These are phyloP conservation scores for Triplophysa bombifrons DNA, from an alignment of 2,797 vertebrate genomes.

Conservation along the genomic window DNA sequence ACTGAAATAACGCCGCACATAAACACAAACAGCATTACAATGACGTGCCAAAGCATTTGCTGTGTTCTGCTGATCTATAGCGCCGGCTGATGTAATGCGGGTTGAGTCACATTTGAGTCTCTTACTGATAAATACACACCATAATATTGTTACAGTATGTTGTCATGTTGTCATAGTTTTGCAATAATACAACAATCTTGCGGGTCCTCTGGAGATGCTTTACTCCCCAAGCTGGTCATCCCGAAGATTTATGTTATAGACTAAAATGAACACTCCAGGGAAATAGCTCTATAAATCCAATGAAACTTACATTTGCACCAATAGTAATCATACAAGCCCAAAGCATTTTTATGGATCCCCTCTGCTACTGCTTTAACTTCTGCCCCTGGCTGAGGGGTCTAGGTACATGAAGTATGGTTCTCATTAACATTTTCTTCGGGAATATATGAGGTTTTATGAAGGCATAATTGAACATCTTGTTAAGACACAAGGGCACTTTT, in stretches of 20 bases:
- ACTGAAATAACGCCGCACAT: conserved; percentile 23
- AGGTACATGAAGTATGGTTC: conserved; percentile 51
- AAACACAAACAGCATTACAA: conserved; percentile 28
- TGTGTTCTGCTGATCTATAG: conserved; percentile 23
- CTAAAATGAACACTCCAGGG: conserved; percentile 50
- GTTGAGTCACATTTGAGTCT: neutral
- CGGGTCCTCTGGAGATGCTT: conserved; percentile 29
- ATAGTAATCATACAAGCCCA: conserved; percentile 53
- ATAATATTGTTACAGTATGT: conserved; percentile 37
- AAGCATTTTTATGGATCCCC: conserved; percentile 51
- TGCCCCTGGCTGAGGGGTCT: conserved; percentile 39
- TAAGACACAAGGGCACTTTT: conserved; percentile 41
- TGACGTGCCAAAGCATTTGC: neutral
- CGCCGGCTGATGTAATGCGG: conserved; percentile 6
- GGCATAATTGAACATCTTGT: conserved; percentile 55
- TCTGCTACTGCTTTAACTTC: conserved; percentile 42
- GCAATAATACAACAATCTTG: conserved; percentile 34
- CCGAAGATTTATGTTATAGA: conserved; percentile 53
- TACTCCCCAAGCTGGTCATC: conserved; percentile 43
- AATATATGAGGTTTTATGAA: conserved; percentile 56
- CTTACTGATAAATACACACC: conserved; percentile 4
- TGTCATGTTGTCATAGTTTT: conserved; percentile 31
- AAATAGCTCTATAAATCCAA: conserved; percentile 59
- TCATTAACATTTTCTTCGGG: conserved; percentile 60
- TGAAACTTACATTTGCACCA: conserved; percentile 55